A percentile compares a stretch with the other conserved stretches of the same genome.
Evolutionary conservation across 2,113 vertebrate species (phyloP).

Genomic region (Planiliza haematocheilus): DNA sequence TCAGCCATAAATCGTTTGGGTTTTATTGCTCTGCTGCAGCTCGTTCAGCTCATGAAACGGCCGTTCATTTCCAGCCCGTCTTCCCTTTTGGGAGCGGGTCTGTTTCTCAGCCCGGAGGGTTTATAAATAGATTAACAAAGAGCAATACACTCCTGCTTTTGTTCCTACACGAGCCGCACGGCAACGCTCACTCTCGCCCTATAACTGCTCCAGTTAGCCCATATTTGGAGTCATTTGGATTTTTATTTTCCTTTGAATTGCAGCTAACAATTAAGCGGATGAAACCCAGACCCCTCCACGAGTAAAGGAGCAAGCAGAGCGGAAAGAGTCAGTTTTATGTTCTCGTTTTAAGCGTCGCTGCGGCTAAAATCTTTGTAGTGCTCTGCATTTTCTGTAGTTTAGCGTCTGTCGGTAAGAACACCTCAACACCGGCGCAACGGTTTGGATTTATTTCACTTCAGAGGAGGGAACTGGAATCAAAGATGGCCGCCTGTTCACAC

Average conservation of each 20-base stretch:
- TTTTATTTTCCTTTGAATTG: neutral
- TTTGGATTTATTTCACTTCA: too few species aligned
- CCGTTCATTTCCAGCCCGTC: conserved; percentile 23
- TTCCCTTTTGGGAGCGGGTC: conserved; percentile 43
- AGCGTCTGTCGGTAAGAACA: too few species aligned
- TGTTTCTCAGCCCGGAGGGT: conserved; percentile 51
- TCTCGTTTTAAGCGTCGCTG: too few species aligned
- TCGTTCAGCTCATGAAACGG: conserved; percentile 24
- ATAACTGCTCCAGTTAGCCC: conserved; percentile 8
- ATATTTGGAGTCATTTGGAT: neutral
- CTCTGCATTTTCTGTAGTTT: too few species aligned
- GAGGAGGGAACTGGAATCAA: too few species aligned
- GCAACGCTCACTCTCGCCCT: neutral
- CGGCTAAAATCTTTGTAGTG: too few species aligned
- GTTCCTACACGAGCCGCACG: conserved; percentile 25
- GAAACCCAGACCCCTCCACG: neutral
- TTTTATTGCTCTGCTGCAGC: neutral
- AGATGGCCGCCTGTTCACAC: too few species aligned
- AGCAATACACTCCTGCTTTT: conserved; percentile 41
- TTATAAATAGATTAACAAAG: conserved; percentile 73
- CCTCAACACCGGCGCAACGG: too few species aligned
- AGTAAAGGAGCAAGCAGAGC: neutral
- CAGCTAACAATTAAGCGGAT: neutral
- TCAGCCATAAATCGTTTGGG: conserved; percentile 8
- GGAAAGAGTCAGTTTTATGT: too few species aligned